Evolutionary conservation across 2,888 invertebrate species (phyloP), one percentile per base, ranked within the genome.

Genomic region (Cheilosia vernalis): DNA sequence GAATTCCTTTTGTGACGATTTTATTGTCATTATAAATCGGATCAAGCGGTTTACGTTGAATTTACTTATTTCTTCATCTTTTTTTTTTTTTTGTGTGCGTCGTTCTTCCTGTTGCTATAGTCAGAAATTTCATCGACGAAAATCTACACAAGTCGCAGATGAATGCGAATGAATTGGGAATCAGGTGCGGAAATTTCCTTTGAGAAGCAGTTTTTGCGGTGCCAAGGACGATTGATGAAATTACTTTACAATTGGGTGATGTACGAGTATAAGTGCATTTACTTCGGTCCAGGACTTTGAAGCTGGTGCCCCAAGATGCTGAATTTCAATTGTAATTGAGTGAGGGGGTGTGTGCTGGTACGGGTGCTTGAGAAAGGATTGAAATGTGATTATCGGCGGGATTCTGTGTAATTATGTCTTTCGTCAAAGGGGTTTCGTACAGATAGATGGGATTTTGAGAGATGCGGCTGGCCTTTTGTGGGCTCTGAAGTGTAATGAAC

Each of bases 1-100:
- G 85, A 77, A 85, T 81, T 85, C 76, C 81, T 67, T 77, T 85
- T 85, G 81, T 81, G 80, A 85, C 81, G 81, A 80, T 76, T 81
- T 85, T 85, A 85, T 85, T 85, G 85, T 85, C 85, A 85, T 85
- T 85, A 85, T 81, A 85, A 85, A 85, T 81, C 85, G 85, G 85
- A 85, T 85, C 85, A 81, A 85, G 81, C 85, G 81, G 81, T 85
- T 85, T 81, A 76, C 72, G 42, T 61, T 2, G 61, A 40, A 49
- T 51, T 58, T 37, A 53, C 60, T 51, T 15, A 30, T 55, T 40
- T 67, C 56, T 53, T 64, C 33, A 42, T 51, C 40, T 30, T 40
- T 42, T 30, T 27, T 49, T 51, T 47, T 30, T 40, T 42, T 30
- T 27, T 27, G 5, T 9, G 30, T 30, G 30, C 7, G 9, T 30